Evolutionary conservation across 2,888 invertebrate species (phyloP), one percentile per base, ranked within the genome.

Genomic region (Hydriomena furcata): DNA sequence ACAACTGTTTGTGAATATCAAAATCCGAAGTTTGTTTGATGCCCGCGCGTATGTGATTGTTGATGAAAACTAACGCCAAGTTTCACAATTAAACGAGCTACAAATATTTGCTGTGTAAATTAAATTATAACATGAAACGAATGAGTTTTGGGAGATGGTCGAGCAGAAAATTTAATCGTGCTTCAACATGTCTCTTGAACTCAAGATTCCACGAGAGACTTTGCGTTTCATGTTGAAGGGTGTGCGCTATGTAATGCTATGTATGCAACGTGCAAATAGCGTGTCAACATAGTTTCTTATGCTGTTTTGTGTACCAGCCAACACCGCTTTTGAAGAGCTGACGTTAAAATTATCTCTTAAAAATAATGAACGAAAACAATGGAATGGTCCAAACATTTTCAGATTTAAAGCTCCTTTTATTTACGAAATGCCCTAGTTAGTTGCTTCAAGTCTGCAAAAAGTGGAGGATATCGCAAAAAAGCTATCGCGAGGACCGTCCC

Each of bases 21-120:
- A 72, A 78, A 75, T 76, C 68, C 63, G 61, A 68, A 75, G 73
- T 75, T 77, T 73, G 76, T 79, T 77, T 77, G 78, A 79, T 76
- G 76, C 68, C 59, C 40, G 41, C 52, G 66, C 64, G 67, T 65
- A 61, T 47, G 65, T 63, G 70, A 76, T 74, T 72, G 75, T 73
- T 70, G 66, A 71, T 68, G 67, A 66, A 67, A 73, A 58, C 73
- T 76, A 63, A 63, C 66, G 55, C 52, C 48, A 62, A 63, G 61
- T 66, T 64, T 60, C 57, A 66, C 65, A 65, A 68, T 68, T 68
- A 70, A 65, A 68, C 64, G 61, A 52, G 60, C 56, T 60, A 59
- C 63, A 60, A 53, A 65, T 67, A 66, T 67, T 66, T 68, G 65
- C 52, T 61, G 61, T 62, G 62, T 58, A 60, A 68, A 65, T 65